phyloP scores from a whole-genome alignment of 2,888 invertebrate species.

The Erynnis tages region DNA sequence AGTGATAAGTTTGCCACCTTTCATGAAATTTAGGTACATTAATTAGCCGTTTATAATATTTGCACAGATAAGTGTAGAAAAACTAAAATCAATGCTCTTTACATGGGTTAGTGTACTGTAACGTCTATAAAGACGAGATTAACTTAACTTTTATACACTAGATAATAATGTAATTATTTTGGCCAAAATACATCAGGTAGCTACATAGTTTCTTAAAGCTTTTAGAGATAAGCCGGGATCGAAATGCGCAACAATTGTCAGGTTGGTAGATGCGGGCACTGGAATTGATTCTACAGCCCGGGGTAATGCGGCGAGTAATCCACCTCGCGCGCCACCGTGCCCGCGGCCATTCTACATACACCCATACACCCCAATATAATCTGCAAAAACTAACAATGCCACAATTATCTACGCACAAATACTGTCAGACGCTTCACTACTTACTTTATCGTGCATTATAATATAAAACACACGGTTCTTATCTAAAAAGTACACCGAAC shows the following conservation, averaged over 20 bases:
- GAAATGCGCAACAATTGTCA: conserved; percentile 72
- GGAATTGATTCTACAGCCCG: conserved; percentile 54
- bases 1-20: too few relatives aligned
- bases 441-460: conserved; percentile 31
- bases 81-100: too few relatives aligned
- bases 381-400: conserved; percentile 70
- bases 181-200: conserved; percentile 21
- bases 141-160: not conserved
- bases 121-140: too few relatives aligned
- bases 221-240: conserved; percentile 22
- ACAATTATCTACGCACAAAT: conserved; percentile 36
- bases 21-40: too few relatives aligned
- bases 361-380: conserved; percentile 60
- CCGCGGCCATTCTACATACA: conserved; percentile 34
- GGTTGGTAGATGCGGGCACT: conserved; percentile 55
- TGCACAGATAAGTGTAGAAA: too few relatives aligned
- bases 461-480: conserved; percentile 35
- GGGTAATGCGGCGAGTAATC: conserved; percentile 74
- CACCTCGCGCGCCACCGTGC: conserved; percentile 66
- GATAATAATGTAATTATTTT: conserved; percentile 2
- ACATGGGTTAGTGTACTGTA: too few relatives aligned
- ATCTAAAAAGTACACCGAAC: conserved; percentile 29
- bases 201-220: conserved; percentile 17
- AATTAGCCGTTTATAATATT: too few relatives aligned
- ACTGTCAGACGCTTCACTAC: conserved; percentile 31